Conservation (phyloP, 2,888 invertebrate genomes). For the Salticus scenicus region DNA sequence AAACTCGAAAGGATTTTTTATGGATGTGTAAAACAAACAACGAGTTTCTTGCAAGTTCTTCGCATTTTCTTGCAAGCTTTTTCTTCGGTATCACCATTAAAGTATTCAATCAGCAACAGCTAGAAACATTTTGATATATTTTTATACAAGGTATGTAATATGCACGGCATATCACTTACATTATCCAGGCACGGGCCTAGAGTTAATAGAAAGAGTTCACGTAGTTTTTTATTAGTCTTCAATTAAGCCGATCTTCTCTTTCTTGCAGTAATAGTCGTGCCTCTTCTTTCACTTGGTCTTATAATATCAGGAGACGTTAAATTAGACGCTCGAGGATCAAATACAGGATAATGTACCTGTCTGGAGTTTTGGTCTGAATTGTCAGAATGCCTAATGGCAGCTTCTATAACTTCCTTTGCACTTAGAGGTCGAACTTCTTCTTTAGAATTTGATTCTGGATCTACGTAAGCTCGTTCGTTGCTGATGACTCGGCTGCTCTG, state of each 20-base stretch:
- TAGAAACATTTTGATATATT: too few species aligned
- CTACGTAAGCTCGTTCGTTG: not conserved
- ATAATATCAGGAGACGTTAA: conserved; percentile 56
- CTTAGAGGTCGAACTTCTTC: conserved; percentile 16
- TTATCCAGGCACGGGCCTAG: too few species aligned
- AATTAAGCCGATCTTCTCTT: not conserved
- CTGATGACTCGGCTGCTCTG: not conserved
- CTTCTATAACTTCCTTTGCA: conserved; percentile 50
- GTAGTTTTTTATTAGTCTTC: too few species aligned
- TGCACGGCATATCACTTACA: too few species aligned
- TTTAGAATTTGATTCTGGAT: not conserved
- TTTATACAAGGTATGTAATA: too few species aligned
- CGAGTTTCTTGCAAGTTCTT: too few species aligned
- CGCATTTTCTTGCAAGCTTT: too few species aligned
- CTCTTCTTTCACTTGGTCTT: conserved; percentile 46
- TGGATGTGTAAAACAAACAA: too few species aligned
- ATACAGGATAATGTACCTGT: conserved; percentile 50
- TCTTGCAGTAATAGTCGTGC: conserved; percentile 38
- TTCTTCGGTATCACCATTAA: too few species aligned
- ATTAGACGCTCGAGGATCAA: conserved; percentile 43
- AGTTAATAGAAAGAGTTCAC: too few species aligned
- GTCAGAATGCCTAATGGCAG: conserved; percentile 34
- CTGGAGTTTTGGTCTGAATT: not conserved
- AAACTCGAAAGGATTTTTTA: too few species aligned
- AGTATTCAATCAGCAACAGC: too few species aligned